Evolutionary conservation across 2,797 vertebrate species (phyloP).

Genomic region (Euphonia xanthogaster): DNA sequence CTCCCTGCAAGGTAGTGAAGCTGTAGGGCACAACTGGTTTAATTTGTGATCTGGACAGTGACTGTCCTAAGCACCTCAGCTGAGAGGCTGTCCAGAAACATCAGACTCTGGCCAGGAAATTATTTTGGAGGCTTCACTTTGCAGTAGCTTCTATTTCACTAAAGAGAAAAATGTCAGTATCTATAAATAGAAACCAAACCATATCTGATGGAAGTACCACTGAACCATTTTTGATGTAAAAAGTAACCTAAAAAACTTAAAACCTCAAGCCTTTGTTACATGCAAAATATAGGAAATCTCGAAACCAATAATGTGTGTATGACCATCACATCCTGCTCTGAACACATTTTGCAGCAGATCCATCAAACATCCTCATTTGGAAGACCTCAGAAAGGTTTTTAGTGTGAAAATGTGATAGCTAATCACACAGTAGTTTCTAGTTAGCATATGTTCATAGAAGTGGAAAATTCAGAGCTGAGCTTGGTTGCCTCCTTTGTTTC

Average conservation of each 20-base stretch:
- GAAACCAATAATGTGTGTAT: not conserved
- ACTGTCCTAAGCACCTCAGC: not conserved
- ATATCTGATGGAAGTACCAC: not conserved
- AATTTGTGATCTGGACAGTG: not conserved
- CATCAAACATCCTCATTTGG: not conserved
- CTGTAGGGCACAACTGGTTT: not conserved
- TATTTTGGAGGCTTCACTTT: not conserved
- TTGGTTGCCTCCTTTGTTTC: not conserved
- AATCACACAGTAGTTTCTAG: not conserved
- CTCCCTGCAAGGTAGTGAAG: not conserved
- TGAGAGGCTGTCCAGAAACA: not conserved
- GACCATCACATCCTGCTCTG: not conserved
- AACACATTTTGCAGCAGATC: not conserved
- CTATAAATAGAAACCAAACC: not conserved
- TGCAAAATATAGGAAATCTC: not conserved
- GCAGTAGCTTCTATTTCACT: not conserved
- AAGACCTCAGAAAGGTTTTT: not conserved
- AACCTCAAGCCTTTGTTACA: not conserved
- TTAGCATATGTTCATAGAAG: not conserved
- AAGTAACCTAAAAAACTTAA: not conserved
- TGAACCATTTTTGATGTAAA: not conserved
- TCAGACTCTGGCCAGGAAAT: not conserved
- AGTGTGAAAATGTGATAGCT: not conserved
- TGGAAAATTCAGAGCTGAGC: not conserved
- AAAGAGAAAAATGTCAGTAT: not conserved